A percentile compares a stretch with the other conserved stretches of the same genome.
Conservation (phyloP, 2,113 vertebrate species). For the Haemorhous mexicanus region DNA sequence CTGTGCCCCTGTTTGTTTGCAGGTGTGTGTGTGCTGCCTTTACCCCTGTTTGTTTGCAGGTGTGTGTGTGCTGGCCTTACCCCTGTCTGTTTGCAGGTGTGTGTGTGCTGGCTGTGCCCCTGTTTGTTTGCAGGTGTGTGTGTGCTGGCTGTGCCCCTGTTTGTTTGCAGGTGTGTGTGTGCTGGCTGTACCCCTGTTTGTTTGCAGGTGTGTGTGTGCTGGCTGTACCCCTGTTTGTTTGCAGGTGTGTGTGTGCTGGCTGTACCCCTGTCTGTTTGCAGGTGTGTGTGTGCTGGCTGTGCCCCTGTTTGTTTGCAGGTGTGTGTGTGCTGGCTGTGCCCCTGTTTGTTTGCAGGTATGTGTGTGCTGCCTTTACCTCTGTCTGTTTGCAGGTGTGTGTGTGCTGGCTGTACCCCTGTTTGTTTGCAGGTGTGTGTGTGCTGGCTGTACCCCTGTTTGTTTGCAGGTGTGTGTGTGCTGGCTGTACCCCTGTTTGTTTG, state of each 20-base stretch:
- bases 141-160: too few species aligned
- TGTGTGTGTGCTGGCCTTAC: too few species aligned
- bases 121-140: constrained; percentile 5
- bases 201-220: neutral
- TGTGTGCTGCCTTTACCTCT: neutral
- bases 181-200: neutral
- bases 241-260: neutral
- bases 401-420: neutral
- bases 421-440: neutral
- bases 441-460: neutral
- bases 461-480: neutral
- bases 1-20: too few species aligned
- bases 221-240: neutral
- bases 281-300: neutral
- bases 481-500: neutral
- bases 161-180: neutral
- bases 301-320: neutral
- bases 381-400: neutral
- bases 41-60: too few species aligned
- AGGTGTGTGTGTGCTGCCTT: too few species aligned
- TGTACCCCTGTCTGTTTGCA: neutral
- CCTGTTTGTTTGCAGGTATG: constrained; percentile 1
- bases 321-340: neutral
- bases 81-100: neutral
- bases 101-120: too few species aligned